These are phyloP conservation scores for Thinocorus orbignyianus DNA, from an alignment of 2,113 vertebrate genomes.

Conservation along the genomic window DNA sequence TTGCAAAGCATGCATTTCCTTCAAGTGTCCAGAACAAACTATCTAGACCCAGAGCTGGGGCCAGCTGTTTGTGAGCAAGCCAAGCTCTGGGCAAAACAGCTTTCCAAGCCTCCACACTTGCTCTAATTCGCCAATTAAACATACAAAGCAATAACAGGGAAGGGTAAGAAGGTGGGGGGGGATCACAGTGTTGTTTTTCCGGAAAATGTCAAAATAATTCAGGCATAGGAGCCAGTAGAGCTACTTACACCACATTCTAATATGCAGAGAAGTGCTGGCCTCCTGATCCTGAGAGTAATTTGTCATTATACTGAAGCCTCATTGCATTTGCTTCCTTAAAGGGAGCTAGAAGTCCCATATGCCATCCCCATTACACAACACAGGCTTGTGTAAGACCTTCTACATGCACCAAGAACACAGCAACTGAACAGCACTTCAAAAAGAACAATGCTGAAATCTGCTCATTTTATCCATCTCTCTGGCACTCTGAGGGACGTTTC, in stretches of 20 bases:
- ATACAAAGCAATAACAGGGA: background rate
- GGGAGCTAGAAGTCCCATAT: background rate
- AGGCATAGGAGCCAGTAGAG: conserved; percentile 10
- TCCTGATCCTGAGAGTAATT: background rate
- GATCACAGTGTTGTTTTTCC: background rate
- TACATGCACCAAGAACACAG: background rate
- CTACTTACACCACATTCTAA: background rate
- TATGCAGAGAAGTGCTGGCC: background rate
- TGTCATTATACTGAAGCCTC: background rate
- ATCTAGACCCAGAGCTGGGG: background rate
- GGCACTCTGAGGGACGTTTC: background rate
- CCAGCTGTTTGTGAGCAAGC: conserved; percentile 39
- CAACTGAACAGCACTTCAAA: background rate
- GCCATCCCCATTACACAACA: background rate
- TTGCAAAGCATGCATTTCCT: conserved; percentile 20
- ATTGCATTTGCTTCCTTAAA: background rate
- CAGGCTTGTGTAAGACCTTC: background rate
- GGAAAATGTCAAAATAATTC: conserved; percentile 24
- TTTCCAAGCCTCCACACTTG: conserved; percentile 11
- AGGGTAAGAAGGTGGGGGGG: background rate
- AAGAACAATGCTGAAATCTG: background rate
- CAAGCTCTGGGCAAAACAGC: background rate
- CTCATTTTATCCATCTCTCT: background rate
- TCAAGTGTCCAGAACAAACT: conserved; percentile 36
- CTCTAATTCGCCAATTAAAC: conserved; percentile 36